Conservation (phyloP, 2,797 vertebrate genomes). For the Trachops cirrhosus region DNA sequence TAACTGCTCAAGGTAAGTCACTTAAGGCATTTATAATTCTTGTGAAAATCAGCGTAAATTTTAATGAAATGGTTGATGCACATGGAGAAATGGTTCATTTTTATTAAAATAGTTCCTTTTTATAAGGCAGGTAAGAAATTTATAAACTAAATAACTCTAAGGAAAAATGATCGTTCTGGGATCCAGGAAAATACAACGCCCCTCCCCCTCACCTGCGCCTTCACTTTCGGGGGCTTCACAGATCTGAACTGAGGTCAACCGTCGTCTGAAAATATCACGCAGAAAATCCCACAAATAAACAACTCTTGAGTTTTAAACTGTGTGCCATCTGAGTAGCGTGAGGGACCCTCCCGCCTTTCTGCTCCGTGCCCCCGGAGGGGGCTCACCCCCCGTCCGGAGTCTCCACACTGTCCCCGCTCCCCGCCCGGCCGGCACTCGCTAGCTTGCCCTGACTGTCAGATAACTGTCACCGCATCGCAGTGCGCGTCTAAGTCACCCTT, state of each 20-base stretch:
- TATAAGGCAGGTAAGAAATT: neutral
- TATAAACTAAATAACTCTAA: neutral
- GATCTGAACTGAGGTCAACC: neutral
- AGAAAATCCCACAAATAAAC: neutral
- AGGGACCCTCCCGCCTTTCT: neutral
- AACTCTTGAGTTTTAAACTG: neutral
- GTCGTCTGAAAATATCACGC: neutral
- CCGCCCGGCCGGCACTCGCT: neutral
- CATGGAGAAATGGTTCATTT: neutral
- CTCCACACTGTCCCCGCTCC: neutral
- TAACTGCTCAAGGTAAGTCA: neutral
- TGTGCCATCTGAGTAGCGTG: neutral
- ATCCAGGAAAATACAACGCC: neutral
- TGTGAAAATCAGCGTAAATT: neutral
- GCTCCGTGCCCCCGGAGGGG: neutral
- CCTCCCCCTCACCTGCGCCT: too few relatives aligned
- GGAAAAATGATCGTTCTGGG: neutral
- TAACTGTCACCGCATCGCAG: neutral
- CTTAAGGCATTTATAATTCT: neutral
- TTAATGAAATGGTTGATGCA: neutral
- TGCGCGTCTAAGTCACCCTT: neutral
- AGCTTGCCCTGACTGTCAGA: neutral
- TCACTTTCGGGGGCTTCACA: neutral
- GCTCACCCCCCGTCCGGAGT: neutral
- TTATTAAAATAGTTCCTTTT: constrained; percentile 1